Evolutionary conservation across 1,140 invertebrate genomes (phyloP).

Genomic region (Drosophila arizonae): DNA sequence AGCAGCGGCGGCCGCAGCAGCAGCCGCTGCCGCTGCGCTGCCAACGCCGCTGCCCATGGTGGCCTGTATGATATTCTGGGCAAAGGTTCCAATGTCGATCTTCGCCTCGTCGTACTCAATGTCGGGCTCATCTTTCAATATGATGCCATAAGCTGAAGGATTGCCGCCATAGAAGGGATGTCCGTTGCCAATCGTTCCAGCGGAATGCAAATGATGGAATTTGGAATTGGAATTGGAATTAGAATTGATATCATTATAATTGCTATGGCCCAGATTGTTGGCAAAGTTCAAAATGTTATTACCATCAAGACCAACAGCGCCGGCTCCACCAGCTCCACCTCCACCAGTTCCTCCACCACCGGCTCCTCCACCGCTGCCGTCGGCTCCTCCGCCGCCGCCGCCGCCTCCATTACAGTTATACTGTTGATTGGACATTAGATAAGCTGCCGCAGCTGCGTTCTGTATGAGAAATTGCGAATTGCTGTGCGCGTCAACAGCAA

Average conservation of each 20-base stretch:
- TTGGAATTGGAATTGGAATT: constrained; percentile 73
- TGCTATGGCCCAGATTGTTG: constrained; percentile 54
- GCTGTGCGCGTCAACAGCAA: constrained; percentile 40
- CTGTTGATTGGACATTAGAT: constrained; percentile 68
- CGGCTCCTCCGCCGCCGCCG: constrained; percentile 15
- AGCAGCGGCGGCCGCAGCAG: neutral
- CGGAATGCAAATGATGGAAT: constrained; percentile 82
- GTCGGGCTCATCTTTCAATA: constrained; percentile 90
- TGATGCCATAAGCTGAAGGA: constrained; percentile 90
- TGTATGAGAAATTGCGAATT: constrained; percentile 88
- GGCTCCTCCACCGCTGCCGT: constrained; percentile 3
- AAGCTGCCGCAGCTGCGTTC: constrained; percentile 73
- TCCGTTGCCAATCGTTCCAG: constrained; percentile 52
- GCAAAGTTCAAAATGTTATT: constrained; percentile 77
- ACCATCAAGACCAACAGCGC: constrained; percentile 53
- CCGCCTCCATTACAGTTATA: constrained; percentile 20
- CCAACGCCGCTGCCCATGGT: constrained; percentile 67
- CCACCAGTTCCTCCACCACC: constrained; percentile 9
- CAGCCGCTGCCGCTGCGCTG: constrained; percentile 2
- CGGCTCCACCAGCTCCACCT: constrained; percentile 14
- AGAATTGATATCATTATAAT: constrained; percentile 70
- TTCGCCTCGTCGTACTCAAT: constrained; percentile 88
- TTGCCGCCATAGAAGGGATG: constrained; percentile 89
- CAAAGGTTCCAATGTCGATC: constrained; percentile 85
- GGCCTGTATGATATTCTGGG: constrained; percentile 80